phyloP scores from a whole-genome alignment of 2,797 vertebrate species.

The Etheostoma perlongum region DNA sequence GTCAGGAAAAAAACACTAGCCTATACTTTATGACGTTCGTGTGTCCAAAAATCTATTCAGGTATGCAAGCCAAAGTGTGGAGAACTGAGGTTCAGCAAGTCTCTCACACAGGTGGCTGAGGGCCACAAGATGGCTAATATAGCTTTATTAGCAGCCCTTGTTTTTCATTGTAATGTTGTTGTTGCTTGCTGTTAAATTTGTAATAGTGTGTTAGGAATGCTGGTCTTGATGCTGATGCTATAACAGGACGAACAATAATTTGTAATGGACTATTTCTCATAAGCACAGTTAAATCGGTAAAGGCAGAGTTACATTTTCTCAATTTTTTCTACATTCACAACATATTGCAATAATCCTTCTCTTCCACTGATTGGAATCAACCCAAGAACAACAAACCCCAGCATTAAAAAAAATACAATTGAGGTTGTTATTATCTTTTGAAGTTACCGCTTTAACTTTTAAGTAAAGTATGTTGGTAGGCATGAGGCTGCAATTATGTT shows the following conservation, averaged over 20 bases:
- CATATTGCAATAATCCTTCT: constrained; percentile 3
- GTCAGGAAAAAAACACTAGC: not conserved
- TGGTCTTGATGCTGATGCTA: constrained; percentile 16
- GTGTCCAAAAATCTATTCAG: not conserved
- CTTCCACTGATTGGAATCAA: not conserved
- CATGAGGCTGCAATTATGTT: not conserved
- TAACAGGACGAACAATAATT: constrained; percentile 36
- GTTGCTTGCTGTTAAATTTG: constrained; percentile 29
- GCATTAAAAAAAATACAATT: not conserved
- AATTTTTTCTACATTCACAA: constrained; percentile 11
- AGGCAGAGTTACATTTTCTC: not conserved
- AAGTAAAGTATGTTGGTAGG: not conserved
- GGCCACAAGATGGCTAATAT: not conserved
- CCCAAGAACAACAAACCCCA: constrained; percentile 5
- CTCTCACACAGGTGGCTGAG: constrained; percentile 8
- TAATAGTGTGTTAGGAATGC: constrained; percentile 18
- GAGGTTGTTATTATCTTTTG: not conserved
- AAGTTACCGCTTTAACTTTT: not conserved
- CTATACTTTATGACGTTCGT: not conserved
- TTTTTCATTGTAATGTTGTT: constrained; percentile 39
- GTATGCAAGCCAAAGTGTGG: not conserved
- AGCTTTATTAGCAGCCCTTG: constrained; percentile 19
- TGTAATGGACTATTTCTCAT: constrained; percentile 32
- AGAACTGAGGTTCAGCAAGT: not conserved
- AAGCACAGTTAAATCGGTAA: constrained; percentile 25